Conservation (phyloP, 2,113 vertebrate genomes). For the Puntigrus tetrazona region DNA sequence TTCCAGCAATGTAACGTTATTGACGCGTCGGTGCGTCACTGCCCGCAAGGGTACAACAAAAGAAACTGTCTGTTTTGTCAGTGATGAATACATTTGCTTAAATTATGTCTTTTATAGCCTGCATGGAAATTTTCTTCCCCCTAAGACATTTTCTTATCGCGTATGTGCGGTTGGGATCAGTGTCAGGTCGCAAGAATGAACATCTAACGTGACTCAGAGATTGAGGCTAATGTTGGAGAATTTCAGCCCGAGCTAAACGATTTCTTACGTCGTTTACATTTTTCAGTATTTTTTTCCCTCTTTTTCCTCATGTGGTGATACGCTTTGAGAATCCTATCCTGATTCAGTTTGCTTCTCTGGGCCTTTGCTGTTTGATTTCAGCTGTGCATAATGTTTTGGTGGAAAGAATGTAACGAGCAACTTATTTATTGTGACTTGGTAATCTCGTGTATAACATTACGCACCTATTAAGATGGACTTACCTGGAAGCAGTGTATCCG, state of each 20-base stretch:
- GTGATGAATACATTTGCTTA: constrained; percentile 24
- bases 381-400: not conserved
- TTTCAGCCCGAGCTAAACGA: not conserved
- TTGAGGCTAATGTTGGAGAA: not conserved
- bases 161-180: not conserved
- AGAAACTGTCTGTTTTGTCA: not conserved
- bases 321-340: not conserved
- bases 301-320: not conserved
- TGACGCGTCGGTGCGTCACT: not conserved
- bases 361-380: not conserved
- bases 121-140: not conserved
- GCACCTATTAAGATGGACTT: not conserved
- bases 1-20: not conserved
- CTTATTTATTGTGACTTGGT: not conserved
- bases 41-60: not conserved
- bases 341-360: not conserved
- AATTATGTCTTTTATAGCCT: not conserved
- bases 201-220: not conserved
- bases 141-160: not conserved
- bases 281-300: not conserved
- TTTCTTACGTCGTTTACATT: not conserved
- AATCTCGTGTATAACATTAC: constrained; percentile 6
- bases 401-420: not conserved
- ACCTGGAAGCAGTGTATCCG: not conserved
- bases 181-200: not conserved